Base-by-base conservation (phyloP, 2,113 vertebrate species). In the Semicossyphus pulcher region DNA sequence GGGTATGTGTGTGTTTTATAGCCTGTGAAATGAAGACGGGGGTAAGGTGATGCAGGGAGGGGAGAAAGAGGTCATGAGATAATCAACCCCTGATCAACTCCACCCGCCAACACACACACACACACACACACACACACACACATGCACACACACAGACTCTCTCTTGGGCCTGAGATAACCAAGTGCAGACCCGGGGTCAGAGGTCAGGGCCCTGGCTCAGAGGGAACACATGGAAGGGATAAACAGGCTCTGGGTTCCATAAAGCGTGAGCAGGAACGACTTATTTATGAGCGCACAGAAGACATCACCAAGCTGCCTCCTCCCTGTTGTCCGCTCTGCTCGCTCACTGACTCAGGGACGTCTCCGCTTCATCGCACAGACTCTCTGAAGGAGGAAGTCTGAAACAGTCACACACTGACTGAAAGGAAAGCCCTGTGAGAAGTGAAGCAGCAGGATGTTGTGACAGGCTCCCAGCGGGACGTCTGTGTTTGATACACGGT, bases 181-280 rank as follows among this genome's bases (percentile, higher is more conserved):
- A 37, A 86, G 88, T 88, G 84, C 82, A 85, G 80, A 66, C 70
- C 86, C 72, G 9, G 26, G 63, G 78, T 90, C 81, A 91, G 48
- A 86, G 91, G 86, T 93, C 85, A 87, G 65, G 73, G 86, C 76
- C 81, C 84, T 61, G 78, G 85, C 83, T 91, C 89, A 88, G 77
- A 84, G 70, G 77, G 84, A 92, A 93, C 92, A 93, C 91, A 93
- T 93, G 91, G 93, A 90, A 89, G 81, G 89, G 89, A 92, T 92
- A 92, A 91, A 89, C 80, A 85, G 75, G 63, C 77, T 93, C 92
- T 93, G 92, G 88, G 89, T 92, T 92, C 86, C 83, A 92, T 93
- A 92, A 93, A 92, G 86, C 68, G 39, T 29, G 72, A 89, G 81
- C 80, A 59, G 78, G 78, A 73, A 74, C 32, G 82, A 90, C 79